Base-by-base conservation (phyloP, 2,113 vertebrate species). In the Laterallus jamaicensis region DNA sequence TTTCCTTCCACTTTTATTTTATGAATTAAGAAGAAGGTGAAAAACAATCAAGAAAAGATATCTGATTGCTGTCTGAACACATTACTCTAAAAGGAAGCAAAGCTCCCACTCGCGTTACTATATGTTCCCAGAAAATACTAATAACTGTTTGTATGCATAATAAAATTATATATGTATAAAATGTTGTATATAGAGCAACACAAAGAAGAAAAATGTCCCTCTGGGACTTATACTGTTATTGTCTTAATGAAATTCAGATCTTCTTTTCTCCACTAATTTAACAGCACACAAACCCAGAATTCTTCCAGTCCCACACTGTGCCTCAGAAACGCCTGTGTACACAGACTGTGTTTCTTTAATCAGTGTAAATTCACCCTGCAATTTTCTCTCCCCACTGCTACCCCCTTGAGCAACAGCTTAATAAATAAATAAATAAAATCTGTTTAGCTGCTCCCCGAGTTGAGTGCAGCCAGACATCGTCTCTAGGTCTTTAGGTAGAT, bases 401-500 rank as follows among this genome's bases (percentile, higher is more conserved):
- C 52, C 70, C 67, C 90, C 93, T 94, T 88, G 64, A 97, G 77
- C 91, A 88, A 88, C 60, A 90, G 50, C 82, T 95, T 88, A 80
- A 75, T 42, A 67, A 93, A 95, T 54, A 96, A 94, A 93, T 73
- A 95, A 91, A 88, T 86, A 80, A 88, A 91, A 70, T 67, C 18
- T 2, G 5, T 58, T 84, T n/a, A 93, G 66, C 77, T 94, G 15
- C 82, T 95, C 67, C 59, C n/a, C 0, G 1, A 73, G 82, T 68
- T 71, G 69, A 55, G 12, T 96, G 81, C 89, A 97, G 90, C 92
- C 96, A 96, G 88, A 87, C 91, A 88, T 94, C 78, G 73, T 92
- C 70, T 42, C 75, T 66, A 94, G 92, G 92, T 92, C 94, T 97
- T 97, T 95, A 83, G 93, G 92, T 94, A 89, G 91, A 95, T 92